Conservation (phyloP, 2,113 vertebrate species). For the Brienomyrus longianalis region DNA sequence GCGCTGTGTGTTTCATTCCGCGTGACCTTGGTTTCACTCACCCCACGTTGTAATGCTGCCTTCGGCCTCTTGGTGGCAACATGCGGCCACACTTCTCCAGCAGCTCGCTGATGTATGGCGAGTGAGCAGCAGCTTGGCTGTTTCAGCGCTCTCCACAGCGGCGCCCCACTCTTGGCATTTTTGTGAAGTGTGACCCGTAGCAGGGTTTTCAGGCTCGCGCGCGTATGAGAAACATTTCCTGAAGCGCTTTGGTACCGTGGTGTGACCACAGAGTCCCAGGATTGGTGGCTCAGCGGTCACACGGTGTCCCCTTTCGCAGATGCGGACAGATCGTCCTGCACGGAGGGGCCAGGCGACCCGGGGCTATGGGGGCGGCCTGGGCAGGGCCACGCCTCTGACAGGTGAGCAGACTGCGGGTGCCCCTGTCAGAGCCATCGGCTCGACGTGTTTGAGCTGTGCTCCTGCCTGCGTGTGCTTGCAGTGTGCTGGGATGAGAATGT, state of each 20-base stretch:
- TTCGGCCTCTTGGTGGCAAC: not conserved
- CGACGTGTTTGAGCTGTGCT: not conserved
- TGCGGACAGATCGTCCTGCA: constrained; percentile 68
- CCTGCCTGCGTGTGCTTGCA: not conserved
- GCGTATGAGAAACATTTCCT: not conserved
- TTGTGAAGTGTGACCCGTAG: not conserved
- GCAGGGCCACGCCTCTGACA: constrained; percentile 61
- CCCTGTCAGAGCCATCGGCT: not conserved
- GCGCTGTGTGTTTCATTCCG: not conserved
- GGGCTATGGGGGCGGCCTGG: constrained; percentile 80
- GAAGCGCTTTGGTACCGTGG: not conserved
- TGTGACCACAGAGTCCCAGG: too few relatives aligned
- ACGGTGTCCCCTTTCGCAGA: constrained; percentile 36
- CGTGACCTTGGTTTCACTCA: not conserved
- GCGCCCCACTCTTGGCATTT: not conserved
- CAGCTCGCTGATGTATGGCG: not conserved
- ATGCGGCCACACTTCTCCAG: not conserved
- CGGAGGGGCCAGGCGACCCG: constrained; percentile 65
- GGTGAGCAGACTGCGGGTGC: constrained; percentile 30
- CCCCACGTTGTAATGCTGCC: not conserved
- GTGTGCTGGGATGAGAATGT: not conserved
- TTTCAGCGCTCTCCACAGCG: not conserved
- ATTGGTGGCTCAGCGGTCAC: not conserved
- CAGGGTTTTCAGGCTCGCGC: not conserved
- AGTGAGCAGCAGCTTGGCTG: not conserved